Evolutionary conservation across 2,888 invertebrate species (phyloP).

Genomic region (Athetis lepigone): DNA sequence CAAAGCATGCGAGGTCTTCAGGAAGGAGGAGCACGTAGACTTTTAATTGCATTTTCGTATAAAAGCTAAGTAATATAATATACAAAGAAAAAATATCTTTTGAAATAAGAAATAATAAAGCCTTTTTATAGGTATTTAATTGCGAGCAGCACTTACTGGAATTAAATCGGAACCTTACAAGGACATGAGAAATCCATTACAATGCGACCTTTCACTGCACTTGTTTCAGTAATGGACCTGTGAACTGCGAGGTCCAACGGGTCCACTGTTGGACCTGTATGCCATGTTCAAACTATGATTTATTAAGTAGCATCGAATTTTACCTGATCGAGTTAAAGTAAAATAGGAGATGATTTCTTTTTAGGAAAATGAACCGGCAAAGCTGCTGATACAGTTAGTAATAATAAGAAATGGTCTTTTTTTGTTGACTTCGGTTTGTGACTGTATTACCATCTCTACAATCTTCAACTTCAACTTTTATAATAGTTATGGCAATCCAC

Average conservation of each 20-base stretch:
- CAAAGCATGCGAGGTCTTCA: too few relatives aligned
- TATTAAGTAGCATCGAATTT: conserved; percentile 20
- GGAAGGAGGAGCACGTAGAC: too few relatives aligned
- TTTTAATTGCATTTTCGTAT: too few relatives aligned
- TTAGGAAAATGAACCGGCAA: too few relatives aligned
- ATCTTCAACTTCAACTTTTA: too few relatives aligned
- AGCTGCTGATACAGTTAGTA: too few relatives aligned
- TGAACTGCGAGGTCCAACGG: conserved; percentile 30
- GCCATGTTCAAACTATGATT: conserved; percentile 20
- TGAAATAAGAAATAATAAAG: conserved; percentile 15
- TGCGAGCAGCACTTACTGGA: conserved; percentile 52
- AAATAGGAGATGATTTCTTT: too few relatives aligned
- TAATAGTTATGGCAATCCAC: too few relatives aligned
- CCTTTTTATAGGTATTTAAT: conserved; percentile 33
- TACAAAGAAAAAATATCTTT: neutral
- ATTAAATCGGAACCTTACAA: conserved; percentile 58
- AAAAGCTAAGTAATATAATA: neutral
- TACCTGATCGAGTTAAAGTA: too few relatives aligned
- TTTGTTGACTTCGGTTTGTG: too few relatives aligned
- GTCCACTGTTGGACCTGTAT: neutral
- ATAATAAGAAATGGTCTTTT: too few relatives aligned
- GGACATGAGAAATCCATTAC: conserved; percentile 80
- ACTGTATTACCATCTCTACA: too few relatives aligned
- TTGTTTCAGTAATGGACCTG: conserved; percentile 71
- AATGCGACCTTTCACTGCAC: conserved; percentile 72